A percentile compares a stretch with the other conserved stretches of the same genome.
phyloP scores from a whole-genome alignment of 1,140 invertebrate species.

The Archegozetes longisetosus region DNA sequence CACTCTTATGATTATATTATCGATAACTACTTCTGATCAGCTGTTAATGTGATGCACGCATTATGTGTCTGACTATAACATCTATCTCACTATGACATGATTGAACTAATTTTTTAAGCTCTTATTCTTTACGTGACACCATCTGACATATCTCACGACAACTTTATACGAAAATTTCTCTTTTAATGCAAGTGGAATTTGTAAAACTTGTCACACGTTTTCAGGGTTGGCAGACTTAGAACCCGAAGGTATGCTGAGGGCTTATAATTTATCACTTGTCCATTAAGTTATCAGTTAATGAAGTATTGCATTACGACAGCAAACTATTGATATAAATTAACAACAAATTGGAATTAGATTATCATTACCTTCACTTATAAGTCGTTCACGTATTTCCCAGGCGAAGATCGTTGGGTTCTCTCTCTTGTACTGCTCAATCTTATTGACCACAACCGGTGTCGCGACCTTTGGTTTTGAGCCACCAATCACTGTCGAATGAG shows the following conservation, averaged over 20 bases:
- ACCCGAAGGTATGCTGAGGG: background rate
- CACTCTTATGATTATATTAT: background rate
- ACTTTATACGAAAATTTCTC: too few species aligned
- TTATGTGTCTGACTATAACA: background rate
- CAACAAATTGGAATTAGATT: background rate
- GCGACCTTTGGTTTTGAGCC: constrained; percentile 98
- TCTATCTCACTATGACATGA: too few species aligned
- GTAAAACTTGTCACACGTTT: too few species aligned
- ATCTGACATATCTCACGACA: too few species aligned
- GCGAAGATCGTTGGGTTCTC: constrained; percentile 97
- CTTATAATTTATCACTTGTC: background rate
- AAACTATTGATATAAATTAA: background rate
- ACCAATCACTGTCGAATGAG: constrained; percentile 57
- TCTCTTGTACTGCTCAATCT: constrained; percentile 89
- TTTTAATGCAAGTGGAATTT: too few species aligned
- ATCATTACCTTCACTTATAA: constrained; percentile 65
- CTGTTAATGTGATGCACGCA: background rate
- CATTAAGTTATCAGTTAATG: background rate
- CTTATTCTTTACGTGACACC: too few species aligned
- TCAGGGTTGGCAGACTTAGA: too few species aligned
- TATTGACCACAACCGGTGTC: constrained; percentile 82
- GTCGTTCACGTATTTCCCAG: constrained; percentile 83
- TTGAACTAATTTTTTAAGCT: too few species aligned
- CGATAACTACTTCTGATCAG: too few species aligned
- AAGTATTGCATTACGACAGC: too few species aligned